Conservation (phyloP, 2,113 vertebrate species). For the Delphinapterus leucas region DNA sequence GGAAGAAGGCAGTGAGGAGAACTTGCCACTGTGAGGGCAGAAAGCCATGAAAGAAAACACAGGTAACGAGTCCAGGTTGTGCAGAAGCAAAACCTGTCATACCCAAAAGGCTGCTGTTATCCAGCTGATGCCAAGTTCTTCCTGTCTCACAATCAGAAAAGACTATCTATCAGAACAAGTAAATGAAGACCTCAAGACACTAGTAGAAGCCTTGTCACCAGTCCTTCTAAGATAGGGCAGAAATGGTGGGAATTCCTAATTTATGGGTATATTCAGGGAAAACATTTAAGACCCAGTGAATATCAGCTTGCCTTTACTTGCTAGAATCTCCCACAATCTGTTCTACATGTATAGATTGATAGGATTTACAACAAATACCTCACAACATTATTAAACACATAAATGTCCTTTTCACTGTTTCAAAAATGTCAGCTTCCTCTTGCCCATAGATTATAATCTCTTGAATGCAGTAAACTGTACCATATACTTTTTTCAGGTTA, state of each 20-base stretch:
- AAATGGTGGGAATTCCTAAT: neutral
- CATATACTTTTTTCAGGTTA: neutral
- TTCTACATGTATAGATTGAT: neutral
- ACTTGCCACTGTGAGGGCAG: neutral
- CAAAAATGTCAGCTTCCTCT: neutral
- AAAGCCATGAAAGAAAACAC: neutral
- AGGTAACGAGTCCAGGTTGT: fast-evolving
- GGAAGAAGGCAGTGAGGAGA: neutral
- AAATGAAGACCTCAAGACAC: neutral
- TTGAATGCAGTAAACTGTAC: neutral
- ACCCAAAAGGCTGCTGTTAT: neutral
- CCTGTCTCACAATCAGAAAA: neutral
- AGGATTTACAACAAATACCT: neutral
- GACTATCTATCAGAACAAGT: neutral
- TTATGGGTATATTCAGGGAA: neutral
- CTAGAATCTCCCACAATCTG: neutral
- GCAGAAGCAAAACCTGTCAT: neutral
- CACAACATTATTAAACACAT: neutral
- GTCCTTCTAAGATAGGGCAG: neutral
- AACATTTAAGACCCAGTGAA: neutral
- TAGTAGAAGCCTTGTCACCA: neutral
- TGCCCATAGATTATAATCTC: neutral
- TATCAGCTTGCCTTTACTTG: neutral
- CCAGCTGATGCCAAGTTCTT: neutral
- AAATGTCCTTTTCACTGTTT: neutral